Conservation (phyloP, 2,113 vertebrate species). For the Bungarus multicinctus region DNA sequence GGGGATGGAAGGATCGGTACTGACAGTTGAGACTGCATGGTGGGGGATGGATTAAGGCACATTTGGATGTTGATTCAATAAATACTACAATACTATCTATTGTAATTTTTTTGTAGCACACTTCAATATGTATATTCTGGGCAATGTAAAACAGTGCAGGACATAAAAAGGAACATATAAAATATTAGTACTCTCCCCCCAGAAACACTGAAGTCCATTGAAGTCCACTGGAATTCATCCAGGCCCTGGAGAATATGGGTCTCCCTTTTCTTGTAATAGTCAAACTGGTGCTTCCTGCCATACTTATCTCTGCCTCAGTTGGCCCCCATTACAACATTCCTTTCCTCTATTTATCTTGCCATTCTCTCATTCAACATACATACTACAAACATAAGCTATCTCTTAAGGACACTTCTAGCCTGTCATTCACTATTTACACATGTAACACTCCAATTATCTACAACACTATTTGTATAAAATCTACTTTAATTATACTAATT, state of each 20-base stretch:
- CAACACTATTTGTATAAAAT: neutral
- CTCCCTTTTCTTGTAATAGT: neutral
- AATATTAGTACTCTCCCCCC: neutral
- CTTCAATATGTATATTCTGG: neutral
- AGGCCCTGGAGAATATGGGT: neutral
- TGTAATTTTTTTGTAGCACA: neutral
- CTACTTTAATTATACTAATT: neutral
- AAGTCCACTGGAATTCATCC: neutral
- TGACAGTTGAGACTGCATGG: neutral
- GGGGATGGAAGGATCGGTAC: neutral
- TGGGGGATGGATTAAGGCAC: too few species aligned
- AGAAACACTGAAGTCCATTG: neutral
- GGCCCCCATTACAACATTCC: neutral
- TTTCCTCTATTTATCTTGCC: neutral
- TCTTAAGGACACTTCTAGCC: neutral
- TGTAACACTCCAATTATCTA: neutral
- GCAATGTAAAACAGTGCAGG: neutral
- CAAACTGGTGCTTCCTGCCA: neutral
- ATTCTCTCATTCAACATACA: neutral
- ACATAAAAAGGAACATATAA: neutral
- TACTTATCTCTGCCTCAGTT: neutral
- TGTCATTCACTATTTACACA: neutral
- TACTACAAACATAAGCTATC: neutral
- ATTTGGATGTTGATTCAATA: neutral
- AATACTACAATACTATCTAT: too few species aligned